Conservation (phyloP, 2,113 vertebrate genomes). For the Bombycilla garrulus region DNA sequence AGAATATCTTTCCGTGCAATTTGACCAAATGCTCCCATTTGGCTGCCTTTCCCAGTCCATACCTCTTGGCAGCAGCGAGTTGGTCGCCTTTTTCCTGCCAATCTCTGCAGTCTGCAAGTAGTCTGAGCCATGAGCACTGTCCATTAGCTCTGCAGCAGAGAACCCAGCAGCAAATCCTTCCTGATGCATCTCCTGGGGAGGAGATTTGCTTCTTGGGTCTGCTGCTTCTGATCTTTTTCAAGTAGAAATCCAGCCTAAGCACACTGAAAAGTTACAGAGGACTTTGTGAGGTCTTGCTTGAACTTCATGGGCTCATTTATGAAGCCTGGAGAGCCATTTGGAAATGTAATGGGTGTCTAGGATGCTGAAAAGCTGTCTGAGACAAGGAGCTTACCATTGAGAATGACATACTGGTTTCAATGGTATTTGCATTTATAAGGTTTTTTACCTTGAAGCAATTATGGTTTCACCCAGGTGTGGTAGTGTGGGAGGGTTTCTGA, state of each 20-base stretch:
- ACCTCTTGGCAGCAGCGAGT: neutral
- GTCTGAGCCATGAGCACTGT: neutral
- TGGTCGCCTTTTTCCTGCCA: neutral
- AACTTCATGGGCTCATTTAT: neutral
- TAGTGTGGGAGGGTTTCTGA: neutral
- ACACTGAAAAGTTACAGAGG: neutral
- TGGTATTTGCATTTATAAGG: neutral
- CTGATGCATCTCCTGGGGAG: neutral
- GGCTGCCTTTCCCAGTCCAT: neutral
- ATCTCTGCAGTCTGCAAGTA: neutral
- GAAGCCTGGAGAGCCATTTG: neutral
- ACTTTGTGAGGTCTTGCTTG: neutral
- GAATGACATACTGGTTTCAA: neutral
- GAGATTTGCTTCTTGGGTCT: neutral
- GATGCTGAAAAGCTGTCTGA: neutral
- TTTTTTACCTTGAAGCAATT: neutral
- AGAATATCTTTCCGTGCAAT: neutral
- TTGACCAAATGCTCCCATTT: neutral
- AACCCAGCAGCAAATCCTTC: neutral
- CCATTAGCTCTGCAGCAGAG: neutral
- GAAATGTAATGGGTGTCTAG: neutral
- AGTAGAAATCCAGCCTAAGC: neutral
- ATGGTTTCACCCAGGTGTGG: neutral
- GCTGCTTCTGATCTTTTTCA: accelerated
- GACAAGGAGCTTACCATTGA: neutral